Base-by-base conservation (phyloP, 1,140 invertebrate genomes). In the Eubasilissa regina region DNA sequence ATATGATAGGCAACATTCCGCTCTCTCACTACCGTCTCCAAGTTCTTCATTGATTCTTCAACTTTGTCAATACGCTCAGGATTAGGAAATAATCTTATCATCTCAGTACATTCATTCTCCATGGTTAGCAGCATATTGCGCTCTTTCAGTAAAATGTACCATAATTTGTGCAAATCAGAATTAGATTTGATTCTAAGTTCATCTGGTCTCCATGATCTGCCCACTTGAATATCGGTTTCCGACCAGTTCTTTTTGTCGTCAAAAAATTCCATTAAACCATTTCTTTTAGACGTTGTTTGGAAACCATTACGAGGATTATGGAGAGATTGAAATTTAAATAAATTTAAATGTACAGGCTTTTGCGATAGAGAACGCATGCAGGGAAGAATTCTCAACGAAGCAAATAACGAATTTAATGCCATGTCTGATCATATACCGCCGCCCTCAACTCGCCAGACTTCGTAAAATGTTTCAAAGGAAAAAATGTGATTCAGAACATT, bases 121-220 rank as follows among this genome's bases (percentile, higher is more conserved):
- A 99, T 98, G 15, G 98, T 99, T 62, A 98, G 86, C 7, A 99
- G 89, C 97, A 99, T 98, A 86, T 99, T 99, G 76, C 93, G 89
- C 89, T 99, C 98, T 90, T 99, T 99, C 21, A 99, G 87, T 74
- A 99, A 89, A 25, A 99, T 91, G 90, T 93, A 99, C 98, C 98
- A 99, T 75, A 99, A 89, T 91, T 99, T 99, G 85, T 99, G 98
- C 58, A 99, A 91, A 89, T 99, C 98, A 64, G 93, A 90, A 87
- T 99, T 99, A 68, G 96, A 98, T 89, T 99, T 99, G 45, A 99
- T 92, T 85, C 98, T 90, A 35, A 99, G 87, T 88, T 99, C 98
- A 84, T 98, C 97, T 56, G 90, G 87, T 81, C 88, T 94, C 98
- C 98, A 99, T 0, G 95, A 91, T 85, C 98, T 91, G 9, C 98